Evolutionary conservation across 2,113 vertebrate genomes (phyloP).

Genomic region (Tretioscincus oriximinensis): DNA sequence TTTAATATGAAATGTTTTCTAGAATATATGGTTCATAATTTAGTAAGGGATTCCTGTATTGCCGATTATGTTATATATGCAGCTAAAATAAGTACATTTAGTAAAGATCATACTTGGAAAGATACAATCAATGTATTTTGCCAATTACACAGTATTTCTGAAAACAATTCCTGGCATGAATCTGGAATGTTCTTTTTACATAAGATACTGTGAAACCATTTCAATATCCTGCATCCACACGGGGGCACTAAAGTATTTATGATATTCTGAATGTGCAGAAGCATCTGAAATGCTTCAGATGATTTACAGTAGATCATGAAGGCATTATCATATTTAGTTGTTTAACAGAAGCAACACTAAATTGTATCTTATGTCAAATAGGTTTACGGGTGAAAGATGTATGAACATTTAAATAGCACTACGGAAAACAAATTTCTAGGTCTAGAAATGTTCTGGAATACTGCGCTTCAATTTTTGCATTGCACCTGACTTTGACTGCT

Average conservation of each 20-base stretch:
- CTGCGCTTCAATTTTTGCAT: no score
- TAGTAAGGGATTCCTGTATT: not conserved
- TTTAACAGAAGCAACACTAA: no score
- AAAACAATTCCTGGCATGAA: not conserved
- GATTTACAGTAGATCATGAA: no score
- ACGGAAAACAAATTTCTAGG: no score
- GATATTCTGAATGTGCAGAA: not conserved
- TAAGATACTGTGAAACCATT: not conserved
- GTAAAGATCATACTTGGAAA: not conserved
- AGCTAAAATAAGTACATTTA: not conserved
- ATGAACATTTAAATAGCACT: no score
- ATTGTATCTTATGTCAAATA: no score
- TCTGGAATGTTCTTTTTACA: not conserved
- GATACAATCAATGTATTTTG: not conserved
- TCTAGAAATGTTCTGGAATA: not conserved
- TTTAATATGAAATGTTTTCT: not conserved
- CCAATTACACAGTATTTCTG: not conserved
- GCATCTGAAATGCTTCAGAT: not conserved
- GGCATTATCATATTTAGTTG: no score
- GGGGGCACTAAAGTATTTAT: not conserved
- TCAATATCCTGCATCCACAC: not conserved
- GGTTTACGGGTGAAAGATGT: no score
- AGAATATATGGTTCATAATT: not conserved
- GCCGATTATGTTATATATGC: not conserved
- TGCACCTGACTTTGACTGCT: no score